phyloP scores from a whole-genome alignment of 2,888 invertebrate genomes.

The Xanthorhoe designata region DNA sequence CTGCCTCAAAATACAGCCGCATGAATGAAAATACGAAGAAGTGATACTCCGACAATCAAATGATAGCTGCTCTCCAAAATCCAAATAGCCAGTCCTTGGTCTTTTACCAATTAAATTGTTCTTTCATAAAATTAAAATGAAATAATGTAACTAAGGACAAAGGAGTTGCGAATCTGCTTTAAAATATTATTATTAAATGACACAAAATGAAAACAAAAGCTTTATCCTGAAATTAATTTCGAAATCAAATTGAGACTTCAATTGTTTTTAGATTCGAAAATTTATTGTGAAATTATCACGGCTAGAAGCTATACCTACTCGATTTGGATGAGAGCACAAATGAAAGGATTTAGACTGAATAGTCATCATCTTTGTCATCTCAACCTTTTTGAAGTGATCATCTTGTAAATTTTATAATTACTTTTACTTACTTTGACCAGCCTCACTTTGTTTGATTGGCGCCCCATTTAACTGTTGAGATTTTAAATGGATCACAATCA shows the following conservation, averaged over 20 bases:
- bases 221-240: conserved; percentile 43
- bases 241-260: conserved; percentile 30
- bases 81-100: too few species aligned
- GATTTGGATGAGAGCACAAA: neutral
- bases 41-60: conserved; percentile 10
- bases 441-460: too few species aligned
- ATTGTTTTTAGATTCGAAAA: conserved; percentile 33
- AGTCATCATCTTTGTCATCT: too few species aligned
- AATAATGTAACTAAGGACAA: neutral
- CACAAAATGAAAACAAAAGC: conserved; percentile 25
- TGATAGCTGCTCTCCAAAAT: too few species aligned
- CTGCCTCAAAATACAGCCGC: conserved; percentile 29
- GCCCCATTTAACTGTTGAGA: too few species aligned
- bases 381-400: too few species aligned
- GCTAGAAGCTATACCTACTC: neutral
- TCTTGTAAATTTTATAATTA: too few species aligned
- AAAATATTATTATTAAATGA: neutral
- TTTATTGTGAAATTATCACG: conserved; percentile 24
- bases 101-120: too few species aligned
- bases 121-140: neutral
- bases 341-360: too few species aligned
- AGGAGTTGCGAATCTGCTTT: conserved; percentile 12
- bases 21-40: conserved; percentile 1
- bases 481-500: too few species aligned
- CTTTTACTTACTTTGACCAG: too few species aligned